Evolutionary conservation across 2,113 vertebrate genomes (phyloP).

Genomic region (Stigmatopora nigra): DNA sequence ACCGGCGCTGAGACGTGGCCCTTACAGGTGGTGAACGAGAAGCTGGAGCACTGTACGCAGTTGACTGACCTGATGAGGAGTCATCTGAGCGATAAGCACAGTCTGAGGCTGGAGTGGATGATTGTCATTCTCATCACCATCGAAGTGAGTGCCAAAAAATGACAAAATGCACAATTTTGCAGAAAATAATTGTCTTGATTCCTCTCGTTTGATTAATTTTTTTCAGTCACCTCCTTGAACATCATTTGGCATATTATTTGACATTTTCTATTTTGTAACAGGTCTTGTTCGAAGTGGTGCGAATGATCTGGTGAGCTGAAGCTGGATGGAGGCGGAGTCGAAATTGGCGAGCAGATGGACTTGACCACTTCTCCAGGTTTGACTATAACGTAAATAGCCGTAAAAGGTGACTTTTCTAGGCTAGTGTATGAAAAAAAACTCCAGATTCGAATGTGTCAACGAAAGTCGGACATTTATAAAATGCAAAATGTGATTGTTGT

Average conservation of each 20-base stretch:
- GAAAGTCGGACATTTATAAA: background rate
- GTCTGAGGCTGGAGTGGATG: constrained; percentile 95
- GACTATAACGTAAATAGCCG: too few relatives aligned
- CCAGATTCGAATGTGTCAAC: too few relatives aligned
- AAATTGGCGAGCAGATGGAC: too few relatives aligned
- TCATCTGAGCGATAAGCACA: constrained; percentile 87
- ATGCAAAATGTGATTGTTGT: background rate
- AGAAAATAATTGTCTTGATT: too few relatives aligned
- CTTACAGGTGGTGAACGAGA: constrained; percentile 90
- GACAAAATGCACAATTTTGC: too few relatives aligned
- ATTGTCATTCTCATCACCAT: constrained; percentile 96
- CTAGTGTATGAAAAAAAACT: too few relatives aligned
- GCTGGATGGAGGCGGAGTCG: too few relatives aligned
- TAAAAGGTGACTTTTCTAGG: too few relatives aligned
- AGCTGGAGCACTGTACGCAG: constrained; percentile 92
- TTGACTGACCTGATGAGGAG: constrained; percentile 94
- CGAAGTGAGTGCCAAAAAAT: constrained; percentile 71
- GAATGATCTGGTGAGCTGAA: constrained; percentile 76
- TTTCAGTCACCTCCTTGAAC: too few relatives aligned
- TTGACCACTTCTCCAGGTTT: too few relatives aligned
- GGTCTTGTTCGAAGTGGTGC: constrained; percentile 87
- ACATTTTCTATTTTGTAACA: constrained; percentile 43
- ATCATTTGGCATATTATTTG: background rate
- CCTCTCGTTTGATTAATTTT: too few relatives aligned
- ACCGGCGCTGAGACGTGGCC: background rate